Evolutionary conservation across 2,888 invertebrate genomes (phyloP), one percentile per base, ranked within the genome.

Genomic region (Geotrupes spiniger): DNA sequence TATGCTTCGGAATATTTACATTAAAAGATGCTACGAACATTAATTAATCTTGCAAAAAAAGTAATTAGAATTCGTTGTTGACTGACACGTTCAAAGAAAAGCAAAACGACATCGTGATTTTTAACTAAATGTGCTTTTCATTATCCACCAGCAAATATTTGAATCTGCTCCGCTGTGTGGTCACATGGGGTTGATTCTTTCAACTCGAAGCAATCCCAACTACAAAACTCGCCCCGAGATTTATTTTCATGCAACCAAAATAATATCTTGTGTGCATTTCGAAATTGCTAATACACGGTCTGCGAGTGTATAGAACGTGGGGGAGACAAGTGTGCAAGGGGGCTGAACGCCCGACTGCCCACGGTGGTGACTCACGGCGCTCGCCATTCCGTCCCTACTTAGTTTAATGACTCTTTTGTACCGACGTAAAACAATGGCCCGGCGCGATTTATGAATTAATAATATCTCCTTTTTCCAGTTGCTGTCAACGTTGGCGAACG

Each of bases 401-500:
- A 51, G 41, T 46, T 44, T 55, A 55, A 55, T 55, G 54, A 53
- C 52, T 53, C 54, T 52, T 55, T 54, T 54, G 54, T 54, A 33
- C 9, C 12, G n/a, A 33, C 14, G 33, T 33, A 33, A 33, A 33
- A 33, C 33, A 42, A 38, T 38, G 17, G 25, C 17, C 25, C 21
- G 14, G 33, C 17, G 15, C 29, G 43, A 44, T 49, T 41, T 45
- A 21, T 17, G 8, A 46, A 46, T 38, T 29, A 38, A 38, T 38
- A 45, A 45, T 38, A 26, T 17, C 12, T 58, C 61, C 63, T 67
- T 51, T 64, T 82, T 82, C 31, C 81, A 89, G 89, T 77, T 89
- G 72, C 81, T 89, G 72, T 89, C 84, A 74, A 84, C 86, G 47
- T 75, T 92, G 65, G 91, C 91, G 53, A 84, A 83, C 64, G 91